Percentiles rank a stretch among this genome's conserved stretches.
These are phyloP conservation scores for Buphagus erythrorhynchus DNA, from an alignment of 2,797 vertebrate genomes.

Conservation along the genomic window DNA sequence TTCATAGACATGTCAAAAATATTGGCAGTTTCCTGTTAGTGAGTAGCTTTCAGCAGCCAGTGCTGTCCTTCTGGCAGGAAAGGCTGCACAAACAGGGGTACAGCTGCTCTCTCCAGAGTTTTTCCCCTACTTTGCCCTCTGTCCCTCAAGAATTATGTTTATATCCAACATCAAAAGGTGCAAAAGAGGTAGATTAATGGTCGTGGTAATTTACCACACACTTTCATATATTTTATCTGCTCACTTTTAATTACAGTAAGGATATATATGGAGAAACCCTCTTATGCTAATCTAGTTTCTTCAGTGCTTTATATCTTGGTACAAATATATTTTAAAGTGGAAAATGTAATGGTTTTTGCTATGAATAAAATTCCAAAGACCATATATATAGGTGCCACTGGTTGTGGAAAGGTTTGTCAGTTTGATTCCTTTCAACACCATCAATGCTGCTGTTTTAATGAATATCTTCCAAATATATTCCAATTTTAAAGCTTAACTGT, in stretches of 20 bases:
- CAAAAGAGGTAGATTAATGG: not conserved
- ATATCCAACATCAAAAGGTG: not conserved
- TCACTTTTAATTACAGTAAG: not conserved
- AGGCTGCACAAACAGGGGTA: not conserved
- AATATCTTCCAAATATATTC: not conserved
- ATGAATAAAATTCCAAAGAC: not conserved
- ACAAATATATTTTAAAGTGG: not conserved
- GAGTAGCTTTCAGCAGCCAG: not conserved
- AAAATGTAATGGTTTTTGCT: not conserved
- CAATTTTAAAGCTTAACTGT: constrained; percentile 5
- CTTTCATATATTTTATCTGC: not conserved
- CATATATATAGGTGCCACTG: not conserved
- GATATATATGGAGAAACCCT: not conserved
- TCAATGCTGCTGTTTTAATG: not conserved
- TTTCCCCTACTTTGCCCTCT: not conserved
- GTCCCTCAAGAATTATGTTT: not conserved
- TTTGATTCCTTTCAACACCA: not conserved
- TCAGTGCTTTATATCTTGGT: not conserved
- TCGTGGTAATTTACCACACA: not conserved
- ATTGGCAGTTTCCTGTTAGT: not conserved
- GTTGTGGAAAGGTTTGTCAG: not conserved
- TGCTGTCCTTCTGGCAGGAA: not conserved
- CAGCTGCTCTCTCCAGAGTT: not conserved
- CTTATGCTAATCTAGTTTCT: not conserved
- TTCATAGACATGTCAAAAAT: not conserved